Evolutionary conservation across 2,888 invertebrate species (phyloP), one percentile per base, ranked within the genome.

Genomic region (Cartodere bifasciata): DNA sequence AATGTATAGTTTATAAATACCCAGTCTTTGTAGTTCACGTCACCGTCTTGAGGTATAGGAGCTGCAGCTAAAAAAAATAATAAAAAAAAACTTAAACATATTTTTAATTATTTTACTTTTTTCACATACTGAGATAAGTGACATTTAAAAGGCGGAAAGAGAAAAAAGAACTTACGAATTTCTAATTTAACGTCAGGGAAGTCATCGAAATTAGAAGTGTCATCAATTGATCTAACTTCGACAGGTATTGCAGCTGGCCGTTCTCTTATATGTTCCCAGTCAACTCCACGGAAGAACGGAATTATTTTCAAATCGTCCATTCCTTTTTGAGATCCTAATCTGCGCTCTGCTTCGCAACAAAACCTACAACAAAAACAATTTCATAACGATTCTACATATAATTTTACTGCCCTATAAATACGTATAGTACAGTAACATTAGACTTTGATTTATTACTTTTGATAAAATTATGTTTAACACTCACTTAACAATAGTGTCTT

Each of bases 1-100:
- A 95, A 99, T 39, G 98, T 99, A 67, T 98, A 99, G 68, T 99
- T 98, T 58, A 98, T 94, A 64, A 99, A 99, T 47, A 98, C 97
- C 91, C 97, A 97, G 71, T 97, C 95, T 68, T 95, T 95, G 64
- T 87, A 84, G 50, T 82, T 83, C 43, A 79, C 76, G 63, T 90
- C 90, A 40, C 88, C 87, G 55, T 90, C 90, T 63, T 87, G 86
- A 35, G 83, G 75, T 54, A 82, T 72, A 21, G 90, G 86, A 39
- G 88, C 86, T 38, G 88, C 77, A 50, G 86, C 84, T 83, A 65
- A 15, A 67, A 65, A 37, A 16, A 27, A 35, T n/a, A n/a, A n/a
- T n/a, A n/a, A n/a, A n/a, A n/a, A n/a, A n/a, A n/a, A n/a, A n/a
- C n/a, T n/a, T n/a, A n/a, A n/a, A n/a, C n/a, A n/a, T n/a, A n/a